These are phyloP conservation scores for Netelia virgata DNA, from an alignment of 2,888 invertebrate species.

Conservation along the genomic window DNA sequence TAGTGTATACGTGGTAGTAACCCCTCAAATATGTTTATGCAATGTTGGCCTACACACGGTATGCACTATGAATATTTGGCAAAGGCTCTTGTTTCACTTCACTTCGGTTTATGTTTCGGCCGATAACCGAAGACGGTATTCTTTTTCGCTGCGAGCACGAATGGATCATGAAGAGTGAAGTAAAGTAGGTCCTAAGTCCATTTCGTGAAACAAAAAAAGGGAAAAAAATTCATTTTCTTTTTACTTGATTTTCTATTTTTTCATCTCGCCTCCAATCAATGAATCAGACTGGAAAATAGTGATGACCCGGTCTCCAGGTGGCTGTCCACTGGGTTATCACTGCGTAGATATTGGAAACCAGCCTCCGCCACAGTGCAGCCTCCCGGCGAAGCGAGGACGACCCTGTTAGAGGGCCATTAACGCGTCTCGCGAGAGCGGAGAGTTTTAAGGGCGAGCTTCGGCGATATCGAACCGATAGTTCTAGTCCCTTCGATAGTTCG, in stretches of 20 bases:
- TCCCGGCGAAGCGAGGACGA: conserved; percentile 9
- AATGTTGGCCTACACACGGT: conserved; percentile 29
- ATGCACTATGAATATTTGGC: conserved; percentile 50
- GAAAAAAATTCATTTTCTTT: no score
- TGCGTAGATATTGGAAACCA: no score
- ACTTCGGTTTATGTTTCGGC: conserved; percentile 25
- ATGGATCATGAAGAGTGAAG: no score
- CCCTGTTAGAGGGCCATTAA: conserved; percentile 8
- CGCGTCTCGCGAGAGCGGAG: conserved; percentile 13
- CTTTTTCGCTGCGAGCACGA: no score
- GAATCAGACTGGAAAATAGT: no score
- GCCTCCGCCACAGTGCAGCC: background rate
- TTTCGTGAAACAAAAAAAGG: no score
- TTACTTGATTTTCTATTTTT: no score
- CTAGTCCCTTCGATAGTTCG: conserved; percentile 15
- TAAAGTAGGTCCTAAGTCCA: no score
- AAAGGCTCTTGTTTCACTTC: conserved; percentile 37
- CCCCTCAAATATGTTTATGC: conserved; percentile 57
- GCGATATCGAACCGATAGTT: conserved; percentile 21
- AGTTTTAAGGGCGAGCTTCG: conserved; percentile 32
- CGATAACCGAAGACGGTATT: conserved; percentile 12
- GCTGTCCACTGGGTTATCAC: no score
- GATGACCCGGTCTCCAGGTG: no score
- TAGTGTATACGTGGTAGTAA: conserved; percentile 15
- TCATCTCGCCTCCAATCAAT: no score